A percentile compares a stretch with the other conserved stretches of the same genome.
phyloP scores from a whole-genome alignment of 2,888 invertebrate species.

The Melanostoma mellinum region DNA sequence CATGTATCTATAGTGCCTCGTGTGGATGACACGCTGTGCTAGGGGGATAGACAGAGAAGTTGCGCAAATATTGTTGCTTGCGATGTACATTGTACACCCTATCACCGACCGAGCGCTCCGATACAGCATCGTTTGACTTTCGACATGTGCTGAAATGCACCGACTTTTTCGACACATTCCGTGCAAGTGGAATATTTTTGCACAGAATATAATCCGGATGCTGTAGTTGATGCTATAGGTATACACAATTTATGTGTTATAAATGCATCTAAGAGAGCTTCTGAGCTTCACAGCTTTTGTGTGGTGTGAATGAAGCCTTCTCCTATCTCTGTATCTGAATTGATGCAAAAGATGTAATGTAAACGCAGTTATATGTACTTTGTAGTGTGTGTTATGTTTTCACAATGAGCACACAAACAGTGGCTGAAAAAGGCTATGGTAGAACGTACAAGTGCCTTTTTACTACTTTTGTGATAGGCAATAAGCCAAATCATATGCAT shows the following conservation, averaged over 20 bases:
- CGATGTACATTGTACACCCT: slow-evolving; percentile 44
- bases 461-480: slow-evolving; percentile 44
- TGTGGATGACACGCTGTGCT: slow-evolving; percentile 1
- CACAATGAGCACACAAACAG: slow-evolving; percentile 50
- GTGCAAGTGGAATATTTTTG: slow-evolving; percentile 15
- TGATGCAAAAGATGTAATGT: slow-evolving; percentile 2
- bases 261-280: slow-evolving; percentile 64
- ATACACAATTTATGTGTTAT: slow-evolving; percentile 69
- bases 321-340: slow-evolving; percentile 23
- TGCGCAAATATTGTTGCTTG: slow-evolving; percentile 56
- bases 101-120: neutral
- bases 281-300: slow-evolving; percentile 36
- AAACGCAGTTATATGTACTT: slow-evolving; percentile 21
- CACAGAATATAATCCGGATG: slow-evolving; percentile 11
- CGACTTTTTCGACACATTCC: slow-evolving; percentile 53
- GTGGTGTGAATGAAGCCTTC: slow-evolving; percentile 6
- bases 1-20: slow-evolving; percentile 10
- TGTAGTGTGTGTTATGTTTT: slow-evolving; percentile 19
- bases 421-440: slow-evolving; percentile 26
- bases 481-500: slow-evolving; percentile 48
- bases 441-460: slow-evolving; percentile 51
- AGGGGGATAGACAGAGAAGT: slow-evolving; percentile 15
- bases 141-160: slow-evolving; percentile 35
- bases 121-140: slow-evolving; percentile 34
- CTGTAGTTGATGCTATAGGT: slow-evolving; percentile 26